Percentiles rank a stretch among this genome's conserved stretches.
phyloP scores from a whole-genome alignment of 2,888 invertebrate genomes.

The Galerucella nymphaeae region DNA sequence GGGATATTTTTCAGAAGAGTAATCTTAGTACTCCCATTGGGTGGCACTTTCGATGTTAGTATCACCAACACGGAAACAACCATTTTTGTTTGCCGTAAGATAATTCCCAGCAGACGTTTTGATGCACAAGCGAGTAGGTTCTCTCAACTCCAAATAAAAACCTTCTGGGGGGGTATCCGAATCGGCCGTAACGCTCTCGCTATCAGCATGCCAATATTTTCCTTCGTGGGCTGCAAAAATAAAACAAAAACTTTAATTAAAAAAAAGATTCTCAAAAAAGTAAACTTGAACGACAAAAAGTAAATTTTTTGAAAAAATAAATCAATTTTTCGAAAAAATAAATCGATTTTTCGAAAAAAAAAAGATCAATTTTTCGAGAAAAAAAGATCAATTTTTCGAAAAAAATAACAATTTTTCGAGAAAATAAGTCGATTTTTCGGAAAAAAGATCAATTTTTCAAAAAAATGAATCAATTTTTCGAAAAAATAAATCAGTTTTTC shows the following conservation, averaged over 20 bases:
- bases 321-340: too few species aligned
- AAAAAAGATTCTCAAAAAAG: too few species aligned
- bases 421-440: too few species aligned
- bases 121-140: conserved; percentile 92
- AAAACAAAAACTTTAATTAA: neutral
- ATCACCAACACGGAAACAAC: conserved; percentile 86
- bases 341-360: too few species aligned
- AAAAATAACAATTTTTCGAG: too few species aligned
- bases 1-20: neutral
- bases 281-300: too few species aligned
- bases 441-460: too few species aligned
- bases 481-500: too few species aligned
- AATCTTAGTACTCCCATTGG: conserved; percentile 90
- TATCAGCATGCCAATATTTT: conserved; percentile 93
- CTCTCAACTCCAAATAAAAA: conserved; percentile 92
- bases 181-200: conserved; percentile 88
- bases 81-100: conserved; percentile 91
- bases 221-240: conserved; percentile 82
- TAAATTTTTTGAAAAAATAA: too few species aligned
- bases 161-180: conserved; percentile 80
- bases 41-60: conserved; percentile 83
- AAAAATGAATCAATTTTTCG: too few species aligned
- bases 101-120: conserved; percentile 81
- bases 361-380: too few species aligned
- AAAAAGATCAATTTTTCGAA: too few species aligned